Evolutionary conservation across 1,140 invertebrate genomes (phyloP), one percentile per base, ranked within the genome.

Genomic region (Holotrichia oblita): DNA sequence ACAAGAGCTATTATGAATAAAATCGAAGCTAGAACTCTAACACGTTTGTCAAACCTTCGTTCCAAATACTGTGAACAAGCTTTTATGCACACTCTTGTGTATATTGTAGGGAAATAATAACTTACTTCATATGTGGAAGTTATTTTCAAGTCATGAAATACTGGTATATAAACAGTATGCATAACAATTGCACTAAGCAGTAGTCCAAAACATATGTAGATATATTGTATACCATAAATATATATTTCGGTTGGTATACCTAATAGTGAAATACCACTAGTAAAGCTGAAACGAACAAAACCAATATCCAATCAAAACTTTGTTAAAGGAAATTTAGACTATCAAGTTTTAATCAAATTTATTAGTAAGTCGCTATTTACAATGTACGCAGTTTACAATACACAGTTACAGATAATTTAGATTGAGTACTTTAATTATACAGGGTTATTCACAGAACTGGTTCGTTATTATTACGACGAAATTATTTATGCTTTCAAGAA

Each of bases 241-340:
- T 97, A 97, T n/a, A 96, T 89, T 86, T 97, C 95, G 0, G 94
- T 95, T 0, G 95, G 95, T 9, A 90, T 95, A 0, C 95, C 94
- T 59, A 92, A 81, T 40, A 92, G 81, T 0, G 91, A 91, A 79
- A 92, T 92, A 34, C 91, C 91, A 83, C 91, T 92, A 82, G 92
- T 90, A 76, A 89, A 92, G 86, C 91, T 92, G 80, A 79, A 86
- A 79, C 22, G 8, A 64, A 64, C n/a, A n/a, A n/a, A n/a, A n/a
- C n/a, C n/a, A n/a, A n/a, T n/a, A n/a, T n/a, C n/a, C n/a, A n/a
- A n/a, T n/a, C n/a, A n/a, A n/a, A n/a, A n/a, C n/a, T n/a, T n/a
- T n/a, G n/a, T n/a, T n/a, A n/a, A n/a, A n/a, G n/a, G n/a, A n/a
- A n/a, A n/a, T n/a, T n/a, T n/a, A n/a, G n/a, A n/a, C n/a, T n/a